Conservation (phyloP, 1,140 invertebrate genomes). For the Drosophila chauvacae region DNA sequence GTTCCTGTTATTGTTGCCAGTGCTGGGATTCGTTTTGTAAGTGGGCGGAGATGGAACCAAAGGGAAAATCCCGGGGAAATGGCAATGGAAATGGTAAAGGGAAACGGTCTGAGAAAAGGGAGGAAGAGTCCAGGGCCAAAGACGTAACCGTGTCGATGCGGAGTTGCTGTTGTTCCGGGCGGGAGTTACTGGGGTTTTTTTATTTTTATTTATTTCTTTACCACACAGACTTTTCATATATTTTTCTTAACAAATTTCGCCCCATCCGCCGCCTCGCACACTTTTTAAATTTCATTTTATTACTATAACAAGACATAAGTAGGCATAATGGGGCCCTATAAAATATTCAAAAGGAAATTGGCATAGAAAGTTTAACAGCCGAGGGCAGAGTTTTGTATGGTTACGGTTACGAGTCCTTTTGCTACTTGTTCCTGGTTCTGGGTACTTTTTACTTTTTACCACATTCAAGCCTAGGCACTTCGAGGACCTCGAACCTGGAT, state of each 20-base stretch:
- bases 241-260: conserved; percentile 61
- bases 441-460: background rate
- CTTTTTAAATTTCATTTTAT: conserved; percentile 83
- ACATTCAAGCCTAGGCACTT: conserved; percentile 3
- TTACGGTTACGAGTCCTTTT: conserved; percentile 1
- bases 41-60: background rate
- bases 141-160: conserved; percentile 30
- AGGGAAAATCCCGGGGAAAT: background rate
- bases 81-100: background rate
- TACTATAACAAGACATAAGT: conserved; percentile 84
- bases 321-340: conserved; percentile 82
- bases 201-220: conserved; percentile 22
- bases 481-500: conserved; percentile 13
- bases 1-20: conserved; percentile 36
- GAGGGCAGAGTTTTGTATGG: conserved; percentile 2
- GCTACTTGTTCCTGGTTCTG: conserved; percentile 1
- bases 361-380: conserved; percentile 65
- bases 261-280: background rate
- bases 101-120: background rate
- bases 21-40: conserved; percentile 10
- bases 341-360: conserved; percentile 84
- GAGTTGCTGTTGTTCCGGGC: conserved; percentile 38
- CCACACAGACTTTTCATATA: conserved; percentile 56
- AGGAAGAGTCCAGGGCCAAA: background rate
- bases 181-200: conserved; percentile 23